Evolutionary conservation across 2,888 invertebrate genomes (phyloP).

Genomic region (Heteropelma amictum): DNA sequence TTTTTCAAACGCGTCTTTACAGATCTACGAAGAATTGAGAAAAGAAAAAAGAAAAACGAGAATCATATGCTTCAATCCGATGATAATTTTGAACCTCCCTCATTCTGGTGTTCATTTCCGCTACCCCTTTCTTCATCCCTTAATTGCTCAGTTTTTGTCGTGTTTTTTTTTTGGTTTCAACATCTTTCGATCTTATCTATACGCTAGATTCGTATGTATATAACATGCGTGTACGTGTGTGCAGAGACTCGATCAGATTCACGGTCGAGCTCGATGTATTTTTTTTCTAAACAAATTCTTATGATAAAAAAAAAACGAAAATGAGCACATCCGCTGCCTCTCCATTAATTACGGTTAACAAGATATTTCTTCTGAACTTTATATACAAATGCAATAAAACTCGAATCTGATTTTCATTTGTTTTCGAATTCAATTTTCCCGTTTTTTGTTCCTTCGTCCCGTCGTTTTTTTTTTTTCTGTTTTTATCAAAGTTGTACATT

Average conservation of each 20-base stretch:
- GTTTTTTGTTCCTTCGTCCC: conserved; percentile 58
- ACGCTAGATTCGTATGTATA: neutral
- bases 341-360: too few relatives aligned
- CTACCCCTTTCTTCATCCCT: neutral
- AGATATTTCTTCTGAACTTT: too few relatives aligned
- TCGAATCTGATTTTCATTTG: conserved; percentile 67
- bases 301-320: conserved; percentile 31
- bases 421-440: conserved; percentile 58
- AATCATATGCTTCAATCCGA: too few relatives aligned
- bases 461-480: conserved; percentile 68
- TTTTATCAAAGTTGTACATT: too few relatives aligned
- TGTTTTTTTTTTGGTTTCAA: conserved; percentile 16
- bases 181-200: neutral
- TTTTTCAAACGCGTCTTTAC: too few relatives aligned
- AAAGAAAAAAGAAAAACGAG: too few relatives aligned
- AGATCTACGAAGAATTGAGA: too few relatives aligned
- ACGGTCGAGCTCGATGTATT: conserved; percentile 33
- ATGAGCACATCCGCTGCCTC: neutral
- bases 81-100: neutral
- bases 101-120: neutral
- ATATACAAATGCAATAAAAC: conserved; percentile 78
- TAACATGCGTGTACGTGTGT: conserved; percentile 2
- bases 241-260: conserved; percentile 29
- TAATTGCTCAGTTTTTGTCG: neutral
- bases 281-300: neutral